Conservation (phyloP, 2,888 invertebrate species). For the Athripsodes cinereus region DNA sequence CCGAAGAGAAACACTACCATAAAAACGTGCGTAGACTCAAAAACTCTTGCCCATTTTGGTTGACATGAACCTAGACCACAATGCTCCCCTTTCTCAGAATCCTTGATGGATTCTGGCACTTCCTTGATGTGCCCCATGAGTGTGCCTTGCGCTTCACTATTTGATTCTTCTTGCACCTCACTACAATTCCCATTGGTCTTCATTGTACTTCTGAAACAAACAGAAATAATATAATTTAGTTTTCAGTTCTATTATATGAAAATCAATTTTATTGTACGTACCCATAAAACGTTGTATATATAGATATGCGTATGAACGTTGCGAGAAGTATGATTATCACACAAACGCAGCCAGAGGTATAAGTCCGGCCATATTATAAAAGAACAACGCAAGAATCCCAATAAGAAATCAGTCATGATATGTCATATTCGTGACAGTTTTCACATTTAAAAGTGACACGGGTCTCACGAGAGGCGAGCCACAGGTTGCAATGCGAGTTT, state of each 20-base stretch:
- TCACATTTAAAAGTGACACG: background rate
- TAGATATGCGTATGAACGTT: no score
- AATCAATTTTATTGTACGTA: no score
- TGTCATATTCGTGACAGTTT: background rate
- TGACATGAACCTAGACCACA: conserved; percentile 79
- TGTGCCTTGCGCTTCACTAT: conserved; percentile 9
- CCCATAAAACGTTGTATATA: no score
- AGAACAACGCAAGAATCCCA: no score
- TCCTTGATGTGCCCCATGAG: conserved; percentile 10
- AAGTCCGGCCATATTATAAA: no score
- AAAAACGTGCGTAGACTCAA: conserved; percentile 84
- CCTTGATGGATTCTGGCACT: background rate
- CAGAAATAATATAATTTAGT: no score
- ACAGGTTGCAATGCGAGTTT: no score
- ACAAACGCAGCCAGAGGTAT: no score
- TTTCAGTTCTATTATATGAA: no score
- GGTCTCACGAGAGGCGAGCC: background rate
- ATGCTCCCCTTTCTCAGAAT: conserved; percentile 39
- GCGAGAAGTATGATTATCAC: no score
- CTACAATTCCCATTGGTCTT: conserved; percentile 14
- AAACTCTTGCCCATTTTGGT: conserved; percentile 67
- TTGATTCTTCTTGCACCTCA: conserved; percentile 14
- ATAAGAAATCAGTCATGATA: no score
- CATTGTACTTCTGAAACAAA: conserved; percentile 7
- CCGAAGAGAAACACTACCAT: conserved; percentile 82